These are phyloP conservation scores for Thymelicus lineola DNA, from an alignment of 2,888 invertebrate species.

Conservation along the genomic window DNA sequence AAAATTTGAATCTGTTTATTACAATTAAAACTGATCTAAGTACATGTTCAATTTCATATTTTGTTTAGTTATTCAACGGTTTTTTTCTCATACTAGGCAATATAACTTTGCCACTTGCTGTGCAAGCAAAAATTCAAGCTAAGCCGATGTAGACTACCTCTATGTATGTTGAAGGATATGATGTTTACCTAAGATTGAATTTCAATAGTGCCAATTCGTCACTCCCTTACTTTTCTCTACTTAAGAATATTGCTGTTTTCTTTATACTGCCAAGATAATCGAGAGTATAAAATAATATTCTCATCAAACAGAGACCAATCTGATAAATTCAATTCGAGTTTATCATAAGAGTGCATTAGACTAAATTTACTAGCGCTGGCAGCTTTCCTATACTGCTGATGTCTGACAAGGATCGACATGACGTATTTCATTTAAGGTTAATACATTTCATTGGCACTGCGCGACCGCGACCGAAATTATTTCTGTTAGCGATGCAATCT, in stretches of 20 bases:
- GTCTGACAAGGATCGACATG: conserved; percentile 33
- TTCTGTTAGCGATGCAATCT: conserved; percentile 33
- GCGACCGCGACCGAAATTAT: conserved; percentile 34
- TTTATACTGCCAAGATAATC: not conserved
- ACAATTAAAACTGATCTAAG: too few species aligned
- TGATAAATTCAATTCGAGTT: conserved; percentile 2
- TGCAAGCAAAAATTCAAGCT: too few species aligned
- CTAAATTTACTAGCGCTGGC: conserved; percentile 22
- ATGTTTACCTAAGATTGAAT: too few species aligned
- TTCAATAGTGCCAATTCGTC: too few species aligned
- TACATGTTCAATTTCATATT: too few species aligned
- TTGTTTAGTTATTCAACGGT: too few species aligned
- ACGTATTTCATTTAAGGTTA: conserved; percentile 38
- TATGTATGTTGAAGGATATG: too few species aligned
- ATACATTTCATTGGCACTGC: conserved; percentile 36
- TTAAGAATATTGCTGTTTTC: not conserved
- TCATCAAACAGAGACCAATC: not conserved
- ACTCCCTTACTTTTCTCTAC: too few species aligned
- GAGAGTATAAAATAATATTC: conserved; percentile 2
- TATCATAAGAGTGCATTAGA: conserved; percentile 33
- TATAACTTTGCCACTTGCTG: too few species aligned
- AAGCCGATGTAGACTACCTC: too few species aligned
- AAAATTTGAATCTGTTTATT: too few species aligned
- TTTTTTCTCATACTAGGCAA: too few species aligned
- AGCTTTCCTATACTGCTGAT: conserved; percentile 33